phyloP scores from a whole-genome alignment of 2,888 invertebrate genomes.

The Hesperia comma region DNA sequence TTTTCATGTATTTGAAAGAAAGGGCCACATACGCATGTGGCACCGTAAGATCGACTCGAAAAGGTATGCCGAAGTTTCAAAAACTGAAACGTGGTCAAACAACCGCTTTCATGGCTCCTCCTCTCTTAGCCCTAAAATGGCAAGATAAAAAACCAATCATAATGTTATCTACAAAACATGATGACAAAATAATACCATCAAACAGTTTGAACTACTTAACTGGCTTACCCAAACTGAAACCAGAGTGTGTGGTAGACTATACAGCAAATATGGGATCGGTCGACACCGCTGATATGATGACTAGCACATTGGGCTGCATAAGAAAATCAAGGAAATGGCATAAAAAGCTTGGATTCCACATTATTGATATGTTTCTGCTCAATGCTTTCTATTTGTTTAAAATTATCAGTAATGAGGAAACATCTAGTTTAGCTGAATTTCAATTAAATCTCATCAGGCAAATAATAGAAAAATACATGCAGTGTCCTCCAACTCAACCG shows the following conservation, averaged over 20 bases:
- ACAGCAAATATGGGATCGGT: constrained; percentile 27
- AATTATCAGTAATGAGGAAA: constrained; percentile 15
- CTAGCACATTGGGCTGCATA: constrained; percentile 38
- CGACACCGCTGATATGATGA: constrained; percentile 21
- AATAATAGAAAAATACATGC: constrained; percentile 36
- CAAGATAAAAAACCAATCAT: constrained; percentile 43
- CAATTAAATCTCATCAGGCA: constrained; percentile 35
- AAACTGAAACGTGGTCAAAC: no score
- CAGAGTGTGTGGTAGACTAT: constrained; percentile 18
- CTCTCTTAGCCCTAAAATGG: constrained; percentile 43
- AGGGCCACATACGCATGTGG: constrained; percentile 44
- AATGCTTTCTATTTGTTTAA: constrained; percentile 36
- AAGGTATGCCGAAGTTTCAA: constrained; percentile 44
- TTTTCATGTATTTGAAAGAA: constrained; percentile 44
- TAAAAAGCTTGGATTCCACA: constrained; percentile 55
- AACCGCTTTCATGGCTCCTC: constrained; percentile 23
- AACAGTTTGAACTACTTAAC: constrained; percentile 9
- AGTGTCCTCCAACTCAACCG: constrained; percentile 13
- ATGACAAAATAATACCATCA: constrained; percentile 28
- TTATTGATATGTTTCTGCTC: constrained; percentile 47
- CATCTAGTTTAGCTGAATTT: constrained; percentile 14
- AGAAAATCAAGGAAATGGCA: constrained; percentile 55
- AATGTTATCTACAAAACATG: constrained; percentile 41
- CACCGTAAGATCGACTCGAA: constrained; percentile 42
- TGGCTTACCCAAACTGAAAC: constrained; percentile 20